Evolutionary conservation across 53 echinoderm and acorn worm genomes (phyloP).

Genomic region (Echinometra lucunter): DNA sequence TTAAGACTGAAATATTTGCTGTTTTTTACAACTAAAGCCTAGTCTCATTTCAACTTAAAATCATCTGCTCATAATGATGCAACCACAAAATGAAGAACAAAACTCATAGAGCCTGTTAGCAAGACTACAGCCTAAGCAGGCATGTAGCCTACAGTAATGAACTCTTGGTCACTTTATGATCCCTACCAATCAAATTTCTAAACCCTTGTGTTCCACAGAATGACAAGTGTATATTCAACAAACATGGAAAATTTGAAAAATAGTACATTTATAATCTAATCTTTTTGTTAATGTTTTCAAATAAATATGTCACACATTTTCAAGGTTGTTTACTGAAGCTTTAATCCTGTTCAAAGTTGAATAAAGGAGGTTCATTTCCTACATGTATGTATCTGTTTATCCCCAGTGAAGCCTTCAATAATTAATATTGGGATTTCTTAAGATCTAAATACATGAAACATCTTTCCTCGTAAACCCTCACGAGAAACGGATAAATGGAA

Average conservation of each 20-base stretch:
- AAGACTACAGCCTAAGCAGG: neutral
- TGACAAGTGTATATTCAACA: neutral
- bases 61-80: neutral
- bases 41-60: neutral
- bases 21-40: neutral
- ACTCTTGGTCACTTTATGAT: slow-evolving; percentile 39
- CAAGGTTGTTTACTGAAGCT: neutral
- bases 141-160: neutral
- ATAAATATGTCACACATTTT: neutral
- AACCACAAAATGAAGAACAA: neutral
- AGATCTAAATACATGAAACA: too few species aligned
- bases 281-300: neutral
- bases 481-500: too few species aligned
- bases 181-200: neutral
- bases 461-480: too few species aligned
- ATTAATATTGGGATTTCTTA: too few species aligned
- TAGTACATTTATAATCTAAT: neutral
- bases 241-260: too few species aligned
- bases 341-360: neutral
- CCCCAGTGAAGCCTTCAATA: too few species aligned
- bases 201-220: neutral
- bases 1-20: too few species aligned
- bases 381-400: neutral
- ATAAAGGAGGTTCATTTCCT: too few species aligned
- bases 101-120: neutral